Conservation (phyloP, 2,888 invertebrate species). For the Megaustenia siamemsis region DNA sequence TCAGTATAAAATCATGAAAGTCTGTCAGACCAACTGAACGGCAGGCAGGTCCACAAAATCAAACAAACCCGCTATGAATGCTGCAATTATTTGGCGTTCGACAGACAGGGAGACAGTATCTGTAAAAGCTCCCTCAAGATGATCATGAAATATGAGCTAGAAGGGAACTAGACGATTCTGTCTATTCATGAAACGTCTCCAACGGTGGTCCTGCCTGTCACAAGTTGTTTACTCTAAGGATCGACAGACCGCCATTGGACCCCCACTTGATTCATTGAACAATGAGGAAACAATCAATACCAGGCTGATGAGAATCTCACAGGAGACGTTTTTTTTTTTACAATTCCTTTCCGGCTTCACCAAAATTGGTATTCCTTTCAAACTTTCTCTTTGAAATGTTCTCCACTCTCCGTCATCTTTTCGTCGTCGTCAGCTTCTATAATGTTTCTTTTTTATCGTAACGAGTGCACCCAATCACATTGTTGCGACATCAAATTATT, state of each 20-base stretch:
- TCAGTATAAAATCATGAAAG: no score
- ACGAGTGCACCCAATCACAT: no score
- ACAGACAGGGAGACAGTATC: background rate
- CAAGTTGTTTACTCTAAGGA: conserved; percentile 9
- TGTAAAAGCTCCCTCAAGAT: background rate
- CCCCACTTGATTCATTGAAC: conserved; percentile 18
- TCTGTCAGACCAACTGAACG: background rate
- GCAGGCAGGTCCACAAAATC: no score
- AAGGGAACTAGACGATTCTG: background rate
- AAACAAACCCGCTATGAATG: background rate
- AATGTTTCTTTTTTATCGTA: no score
- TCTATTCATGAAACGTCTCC: conserved; percentile 2
- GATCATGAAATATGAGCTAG: conserved; percentile 6
- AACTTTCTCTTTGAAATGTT: no score
- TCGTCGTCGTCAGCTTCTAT: no score
- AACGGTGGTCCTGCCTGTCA: background rate
- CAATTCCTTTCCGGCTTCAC: background rate
- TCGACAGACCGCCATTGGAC: background rate
- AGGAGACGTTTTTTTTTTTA: conserved; percentile 6
- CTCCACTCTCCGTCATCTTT: no score
- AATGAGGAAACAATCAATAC: conserved; percentile 17
- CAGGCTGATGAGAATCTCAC: background rate
- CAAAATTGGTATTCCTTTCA: background rate
- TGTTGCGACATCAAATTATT: no score
- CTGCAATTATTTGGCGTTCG: background rate